Percentiles rank a stretch among this genome's conserved stretches.
Evolutionary conservation across 2,113 vertebrate genomes (phyloP).

Genomic region (Bos javanicus): DNA sequence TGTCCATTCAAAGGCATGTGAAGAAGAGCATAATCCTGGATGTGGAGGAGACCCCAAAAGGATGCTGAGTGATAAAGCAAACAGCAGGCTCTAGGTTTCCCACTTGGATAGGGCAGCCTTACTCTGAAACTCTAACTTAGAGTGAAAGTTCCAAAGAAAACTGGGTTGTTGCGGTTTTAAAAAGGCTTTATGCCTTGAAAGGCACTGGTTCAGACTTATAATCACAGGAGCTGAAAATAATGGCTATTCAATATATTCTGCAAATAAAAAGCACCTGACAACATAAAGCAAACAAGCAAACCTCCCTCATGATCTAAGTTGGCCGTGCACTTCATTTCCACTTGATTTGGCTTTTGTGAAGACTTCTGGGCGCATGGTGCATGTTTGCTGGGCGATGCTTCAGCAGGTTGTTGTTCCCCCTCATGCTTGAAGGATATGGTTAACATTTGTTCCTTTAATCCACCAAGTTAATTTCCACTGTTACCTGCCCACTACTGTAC

Average conservation of each 20-base stretch:
- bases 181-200: background rate
- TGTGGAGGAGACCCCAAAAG: background rate
- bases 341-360: background rate
- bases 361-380: background rate
- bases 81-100: background rate
- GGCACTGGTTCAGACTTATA: background rate
- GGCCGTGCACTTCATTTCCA: background rate
- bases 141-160: background rate
- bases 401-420: background rate
- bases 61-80: fast-evolving
- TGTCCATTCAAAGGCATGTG: background rate
- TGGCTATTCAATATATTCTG: background rate
- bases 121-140: background rate
- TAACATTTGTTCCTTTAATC: background rate
- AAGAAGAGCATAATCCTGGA: background rate
- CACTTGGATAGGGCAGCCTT: background rate
- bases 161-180: background rate
- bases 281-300: background rate
- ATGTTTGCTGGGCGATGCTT: background rate
- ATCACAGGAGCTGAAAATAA: background rate
- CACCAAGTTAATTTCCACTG: background rate
- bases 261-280: background rate
- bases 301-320: background rate
- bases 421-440: background rate
- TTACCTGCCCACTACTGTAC: slow-evolving; percentile 17